phyloP scores from a whole-genome alignment of 2,888 invertebrate genomes.

The Caradrina kadenii region DNA sequence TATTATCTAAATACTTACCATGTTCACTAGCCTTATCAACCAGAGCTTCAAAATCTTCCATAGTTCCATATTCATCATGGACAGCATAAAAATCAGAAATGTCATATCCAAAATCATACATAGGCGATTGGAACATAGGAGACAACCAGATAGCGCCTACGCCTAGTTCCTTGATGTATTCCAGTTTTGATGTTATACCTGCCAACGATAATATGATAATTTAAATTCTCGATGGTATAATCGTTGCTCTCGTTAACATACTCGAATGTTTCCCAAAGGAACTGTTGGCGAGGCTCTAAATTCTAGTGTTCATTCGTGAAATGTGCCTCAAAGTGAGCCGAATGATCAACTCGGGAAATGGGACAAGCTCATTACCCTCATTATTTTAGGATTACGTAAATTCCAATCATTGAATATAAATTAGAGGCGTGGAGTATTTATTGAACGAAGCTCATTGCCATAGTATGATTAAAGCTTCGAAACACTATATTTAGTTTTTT shows the following conservation, averaged over 20 bases:
- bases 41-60: conserved; percentile 92
- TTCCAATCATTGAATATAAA: conserved; percentile 14
- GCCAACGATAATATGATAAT: conserved; percentile 22
- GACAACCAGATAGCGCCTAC: conserved; percentile 94
- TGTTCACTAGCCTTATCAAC: conserved; percentile 86
- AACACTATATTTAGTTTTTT: not conserved
- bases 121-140: conserved; percentile 93
- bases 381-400: conserved; percentile 20
- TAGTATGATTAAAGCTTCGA: not conserved
- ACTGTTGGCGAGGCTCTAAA: conserved; percentile 19
- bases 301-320: conserved; percentile 36
- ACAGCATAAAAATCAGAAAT: conserved; percentile 93
- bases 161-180: conserved; percentile 92
- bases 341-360: conserved; percentile 27
- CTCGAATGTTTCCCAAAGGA: conserved; percentile 24
- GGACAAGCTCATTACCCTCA: conserved; percentile 1
- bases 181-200: conserved; percentile 91
- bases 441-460: conserved; percentile 2
- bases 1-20: conserved; percentile 73
- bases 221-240: conserved; percentile 23
- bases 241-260: conserved; percentile 21
- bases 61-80: conserved; percentile 93
- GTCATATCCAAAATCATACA: conserved; percentile 96
- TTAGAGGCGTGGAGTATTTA: conserved; percentile 14
- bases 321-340: conserved; percentile 12